Conservation (phyloP, 2,888 invertebrate species). For the Steinernema carpocapsae region DNA sequence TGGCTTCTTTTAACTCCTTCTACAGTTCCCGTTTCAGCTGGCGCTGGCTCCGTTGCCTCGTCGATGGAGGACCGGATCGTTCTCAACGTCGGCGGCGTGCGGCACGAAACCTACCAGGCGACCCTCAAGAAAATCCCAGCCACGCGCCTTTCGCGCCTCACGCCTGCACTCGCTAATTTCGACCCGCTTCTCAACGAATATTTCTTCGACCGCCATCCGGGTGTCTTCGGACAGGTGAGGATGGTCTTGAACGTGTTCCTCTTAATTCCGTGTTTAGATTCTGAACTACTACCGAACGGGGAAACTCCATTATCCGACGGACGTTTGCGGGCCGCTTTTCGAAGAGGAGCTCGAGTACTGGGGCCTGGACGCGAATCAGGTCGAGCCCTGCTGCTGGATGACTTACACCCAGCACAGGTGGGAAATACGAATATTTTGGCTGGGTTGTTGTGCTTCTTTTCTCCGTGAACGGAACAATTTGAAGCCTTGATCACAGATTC, state of each 20-base stretch:
- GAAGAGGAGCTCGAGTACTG: conserved; percentile 97
- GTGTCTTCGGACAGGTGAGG: conserved; percentile 72
- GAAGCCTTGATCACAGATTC: too few species aligned
- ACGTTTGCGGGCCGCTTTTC: conserved; percentile 97
- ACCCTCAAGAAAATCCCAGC: conserved; percentile 87
- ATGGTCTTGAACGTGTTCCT: not conserved
- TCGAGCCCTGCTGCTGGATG: conserved; percentile 99
- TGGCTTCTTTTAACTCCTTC: not conserved
- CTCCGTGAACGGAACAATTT: too few species aligned
- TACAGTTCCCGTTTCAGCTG: conserved; percentile 36
- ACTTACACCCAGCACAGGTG: conserved; percentile 81
- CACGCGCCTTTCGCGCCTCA: conserved; percentile 80
- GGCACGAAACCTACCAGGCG: conserved; percentile 79
- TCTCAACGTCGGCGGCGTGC: conserved; percentile 92
- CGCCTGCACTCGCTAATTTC: conserved; percentile 95
- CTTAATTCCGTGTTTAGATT: conserved; percentile 74
- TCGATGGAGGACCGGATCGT: conserved; percentile 79
- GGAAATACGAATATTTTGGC: too few species aligned
- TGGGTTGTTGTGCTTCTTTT: too few species aligned
- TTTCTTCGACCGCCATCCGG: conserved; percentile 86
- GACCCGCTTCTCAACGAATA: conserved; percentile 99
- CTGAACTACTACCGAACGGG: conserved; percentile 84
- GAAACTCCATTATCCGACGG: conserved; percentile 92
- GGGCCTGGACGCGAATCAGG: conserved; percentile 98
- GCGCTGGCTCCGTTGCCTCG: conserved; percentile 38